Base-by-base conservation (phyloP, 2,888 invertebrate genomes). In the Ophion slaviceki region DNA sequence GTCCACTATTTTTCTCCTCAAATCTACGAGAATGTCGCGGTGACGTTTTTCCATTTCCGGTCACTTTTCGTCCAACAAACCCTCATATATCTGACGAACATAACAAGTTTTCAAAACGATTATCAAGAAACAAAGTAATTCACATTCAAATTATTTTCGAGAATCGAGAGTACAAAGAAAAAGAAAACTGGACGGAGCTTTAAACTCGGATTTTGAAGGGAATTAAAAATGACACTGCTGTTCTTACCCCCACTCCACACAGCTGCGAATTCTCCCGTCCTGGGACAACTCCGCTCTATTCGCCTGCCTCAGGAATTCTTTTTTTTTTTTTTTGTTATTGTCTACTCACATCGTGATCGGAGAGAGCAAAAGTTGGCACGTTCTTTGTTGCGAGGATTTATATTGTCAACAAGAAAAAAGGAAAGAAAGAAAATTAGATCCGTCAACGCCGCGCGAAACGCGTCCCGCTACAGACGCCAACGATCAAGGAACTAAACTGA, bases 41-140 rank as follows among this genome's bases (percentile, higher is more conserved):
- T 93, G 91, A 64, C 84, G 72, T 62, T 85, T 84, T n/a, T 92
- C 91, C 93, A 93, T 93, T 47, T 86, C 84, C n/a, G 47, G 24
- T 75, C 6, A 66, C 28, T 57, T 45, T 14, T 28, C 57, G 76
- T 28, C 45, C 61, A 53, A 45, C 11, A 47, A 80, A 68, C 47
- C 53, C 5, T 28, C 32, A 68, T 36, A 72, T 53, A 70, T 66
- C 32, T 45, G 36, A 57, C 57, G n/a, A 62, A 20, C 5, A 36
- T 36, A 75, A 61, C 20, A 61, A 61, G 61, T 20, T 24, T 61
- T 53, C 53, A 47, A 8, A 71, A 10, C 47, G 57, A 61, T 1
- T 40, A 40, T 40, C 40, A 8, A 40, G 40, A 40, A 40, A 40
- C 6, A 8, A 40, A 40, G 5, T 40, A 24, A n/a, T n/a, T 20